phyloP scores from a whole-genome alignment of 2,888 invertebrate genomes.

The Drosophila ustulata region DNA sequence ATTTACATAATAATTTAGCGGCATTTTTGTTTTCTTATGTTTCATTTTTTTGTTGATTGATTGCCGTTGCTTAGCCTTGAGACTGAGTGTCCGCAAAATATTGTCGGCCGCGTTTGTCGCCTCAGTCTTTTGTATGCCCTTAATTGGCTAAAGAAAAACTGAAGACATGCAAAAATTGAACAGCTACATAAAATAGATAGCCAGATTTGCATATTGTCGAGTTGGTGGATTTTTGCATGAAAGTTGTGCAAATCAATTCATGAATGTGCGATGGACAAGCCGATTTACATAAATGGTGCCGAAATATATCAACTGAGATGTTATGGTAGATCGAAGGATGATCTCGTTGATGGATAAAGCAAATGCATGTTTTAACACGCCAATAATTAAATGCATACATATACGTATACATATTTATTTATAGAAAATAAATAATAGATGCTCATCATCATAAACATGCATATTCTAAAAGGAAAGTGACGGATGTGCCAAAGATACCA shows the following conservation, averaged over 20 bases:
- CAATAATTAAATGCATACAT: constrained; percentile 18
- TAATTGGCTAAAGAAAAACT: constrained; percentile 60
- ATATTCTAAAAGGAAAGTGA: constrained; percentile 9
- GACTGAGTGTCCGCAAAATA: constrained; percentile 22
- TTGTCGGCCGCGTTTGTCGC: constrained; percentile 58
- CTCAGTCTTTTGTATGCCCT: constrained; percentile 63
- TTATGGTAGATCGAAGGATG: constrained; percentile 38
- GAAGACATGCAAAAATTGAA: constrained; percentile 52
- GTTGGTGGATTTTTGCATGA: constrained; percentile 51
- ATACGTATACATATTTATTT: constrained; percentile 3
- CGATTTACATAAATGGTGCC: constrained; percentile 46
- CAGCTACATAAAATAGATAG: constrained; percentile 49
- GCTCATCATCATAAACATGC: not conserved
- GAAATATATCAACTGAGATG: constrained; percentile 33
- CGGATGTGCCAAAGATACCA: not conserved
- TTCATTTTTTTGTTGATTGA: constrained; percentile 60
- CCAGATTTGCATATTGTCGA: constrained; percentile 50
- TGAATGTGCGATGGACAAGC: constrained; percentile 34
- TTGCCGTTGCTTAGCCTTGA: constrained; percentile 52
- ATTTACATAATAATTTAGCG: constrained; percentile 70
- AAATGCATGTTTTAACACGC: constrained; percentile 13
- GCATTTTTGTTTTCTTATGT: constrained; percentile 6
- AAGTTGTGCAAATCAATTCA: constrained; percentile 42
- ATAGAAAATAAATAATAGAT: constrained; percentile 7
- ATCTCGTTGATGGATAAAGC: not conserved